Base-by-base conservation (phyloP, 1,140 invertebrate genomes). In the Calycopis cecrops region DNA sequence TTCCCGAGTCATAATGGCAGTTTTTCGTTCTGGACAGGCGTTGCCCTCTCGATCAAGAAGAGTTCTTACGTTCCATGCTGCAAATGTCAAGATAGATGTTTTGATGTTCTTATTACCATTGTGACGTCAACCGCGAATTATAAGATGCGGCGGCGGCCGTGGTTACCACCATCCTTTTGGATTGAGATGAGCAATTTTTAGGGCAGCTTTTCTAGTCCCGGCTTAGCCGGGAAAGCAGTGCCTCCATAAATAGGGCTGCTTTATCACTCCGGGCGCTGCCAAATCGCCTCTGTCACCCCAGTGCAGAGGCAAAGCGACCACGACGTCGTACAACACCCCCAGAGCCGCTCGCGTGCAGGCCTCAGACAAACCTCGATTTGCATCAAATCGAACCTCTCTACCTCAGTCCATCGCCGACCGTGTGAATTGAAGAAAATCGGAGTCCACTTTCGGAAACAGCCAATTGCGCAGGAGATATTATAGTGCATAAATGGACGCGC, bases 181-280 rank as follows among this genome's bases (percentile, higher is more conserved):
- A 35, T 11, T 52, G 59, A n/a, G 54, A 49, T 12, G 16, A 62
- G 48, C 61, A 60, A 56, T 67, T 62, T 59, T 62, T 71, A 49
- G 40, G 57, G 55, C 56, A 71, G 59, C 64, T 68, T 67, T 71
- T 68, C 62, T 71, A 71, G 57, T 48, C 57, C 55, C 61, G 37
- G 59, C 64, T 57, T 42, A 55, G 59, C 61, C 38, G 28, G 57
- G 62, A 58, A 37, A 63, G 63, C 60, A 68, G 58, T 65, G 54
- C 57, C 44, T 63, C 58, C 57, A 52, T 63, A 53, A 64, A 64
- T 60, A 65, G 60, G 52, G 65, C 61, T 65, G 61, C 63, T 66
- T 56, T 61, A 61, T 52, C 60, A 62, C 47, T 10, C 47, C 16
- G 33, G 50, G 59, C 62, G 68, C 60, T 71, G 56, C 65, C 64